Percentiles rank a stretch among this genome's conserved stretches.
Conservation (phyloP, 1,140 invertebrate genomes). For the Brachionus paranguensis region DNA sequence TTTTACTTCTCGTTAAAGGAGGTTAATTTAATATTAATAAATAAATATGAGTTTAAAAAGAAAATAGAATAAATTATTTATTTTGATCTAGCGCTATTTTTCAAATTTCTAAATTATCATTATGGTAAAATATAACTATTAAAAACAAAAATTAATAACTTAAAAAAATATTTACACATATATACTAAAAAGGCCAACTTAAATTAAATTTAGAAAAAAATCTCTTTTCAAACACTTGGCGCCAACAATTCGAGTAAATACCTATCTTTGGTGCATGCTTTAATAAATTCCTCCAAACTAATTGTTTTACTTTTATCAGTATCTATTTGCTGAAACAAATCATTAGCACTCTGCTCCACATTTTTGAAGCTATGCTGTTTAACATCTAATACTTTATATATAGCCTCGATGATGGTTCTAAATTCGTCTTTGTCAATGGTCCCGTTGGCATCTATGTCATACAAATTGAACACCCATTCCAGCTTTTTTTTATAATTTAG, state of each 20-base stretch:
- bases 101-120: too few species aligned
- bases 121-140: too few species aligned
- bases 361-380: not conserved
- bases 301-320: constrained; percentile 95
- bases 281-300: constrained; percentile 95
- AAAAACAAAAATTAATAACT: not conserved
- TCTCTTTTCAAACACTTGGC: not conserved
- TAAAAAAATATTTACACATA: not conserved
- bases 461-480: constrained; percentile 28
- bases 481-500: constrained; percentile 5
- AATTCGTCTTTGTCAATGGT: not conserved
- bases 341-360: not conserved
- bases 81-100: too few species aligned
- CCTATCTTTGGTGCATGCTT: constrained; percentile 94
- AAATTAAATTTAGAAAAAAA: not conserved
- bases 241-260: constrained; percentile 61
- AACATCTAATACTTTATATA: not conserved
- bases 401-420: not conserved
- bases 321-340: constrained; percentile 75
- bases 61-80: too few species aligned
- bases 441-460: constrained; percentile 20
- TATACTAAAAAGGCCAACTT: not conserved
- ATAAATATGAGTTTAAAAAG: too few species aligned
- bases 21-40: too few species aligned
- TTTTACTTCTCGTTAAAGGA: too few species aligned